These are phyloP conservation scores for Eulemur macaco DNA, from an alignment of 2,113 vertebrate genomes.

Conservation along the genomic window DNA sequence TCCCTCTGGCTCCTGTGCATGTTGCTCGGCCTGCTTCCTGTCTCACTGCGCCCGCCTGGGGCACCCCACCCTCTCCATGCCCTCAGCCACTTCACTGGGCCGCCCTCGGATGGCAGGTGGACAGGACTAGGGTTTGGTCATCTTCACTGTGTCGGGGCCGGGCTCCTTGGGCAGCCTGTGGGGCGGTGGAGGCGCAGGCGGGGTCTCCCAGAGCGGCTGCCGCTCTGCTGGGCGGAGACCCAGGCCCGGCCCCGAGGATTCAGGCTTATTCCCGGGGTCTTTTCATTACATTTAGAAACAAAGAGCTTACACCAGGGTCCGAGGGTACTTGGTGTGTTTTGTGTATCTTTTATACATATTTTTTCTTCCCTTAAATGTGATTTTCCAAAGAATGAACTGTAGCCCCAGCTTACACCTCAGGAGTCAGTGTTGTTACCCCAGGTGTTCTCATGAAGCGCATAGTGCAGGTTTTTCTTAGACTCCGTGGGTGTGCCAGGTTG, in stretches of 20 bases:
- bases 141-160: neutral
- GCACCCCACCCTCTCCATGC: no score
- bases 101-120: neutral
- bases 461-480: neutral
- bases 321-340: neutral
- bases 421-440: rapidly evolving
- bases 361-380: neutral
- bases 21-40: neutral
- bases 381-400: rapidly evolving
- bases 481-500: rapidly evolving
- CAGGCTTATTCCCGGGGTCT: neutral
- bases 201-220: no score
- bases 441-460: neutral
- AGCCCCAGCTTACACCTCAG: rapidly evolving
- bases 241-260: rapidly evolving
- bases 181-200: neutral
- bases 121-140: no score
- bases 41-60: neutral
- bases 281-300: rapidly evolving
- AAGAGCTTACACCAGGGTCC: neutral
- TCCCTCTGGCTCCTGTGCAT: neutral
- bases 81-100: no score
- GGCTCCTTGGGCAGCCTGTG: neutral
- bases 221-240: neutral
- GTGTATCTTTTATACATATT: rapidly evolving